These are phyloP conservation scores for Rallus crepitans DNA, from an alignment of 2,797 vertebrate genomes.

Conservation along the genomic window DNA sequence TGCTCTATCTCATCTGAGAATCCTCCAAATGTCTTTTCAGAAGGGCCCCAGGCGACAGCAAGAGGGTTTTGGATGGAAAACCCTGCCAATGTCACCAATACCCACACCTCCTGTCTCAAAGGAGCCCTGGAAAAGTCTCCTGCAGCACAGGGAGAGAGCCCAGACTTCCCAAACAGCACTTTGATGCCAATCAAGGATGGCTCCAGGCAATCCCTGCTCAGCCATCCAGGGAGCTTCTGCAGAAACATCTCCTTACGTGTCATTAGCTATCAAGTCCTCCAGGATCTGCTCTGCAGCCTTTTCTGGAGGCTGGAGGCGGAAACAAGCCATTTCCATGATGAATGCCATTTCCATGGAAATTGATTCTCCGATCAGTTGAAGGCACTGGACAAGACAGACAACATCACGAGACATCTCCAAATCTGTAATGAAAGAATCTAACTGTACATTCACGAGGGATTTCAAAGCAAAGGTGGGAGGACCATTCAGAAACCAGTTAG, in stretches of 20 bases:
- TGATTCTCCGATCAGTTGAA: conserved; percentile 88
- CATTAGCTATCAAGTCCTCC: conserved; percentile 89
- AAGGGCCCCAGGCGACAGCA: not conserved
- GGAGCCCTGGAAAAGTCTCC: not conserved
- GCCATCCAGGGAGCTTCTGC: conserved; percentile 34
- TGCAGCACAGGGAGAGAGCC: not conserved
- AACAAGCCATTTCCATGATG: conserved; percentile 92
- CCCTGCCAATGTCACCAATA: rapidly evolving
- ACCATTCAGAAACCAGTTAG: conserved; percentile 14
- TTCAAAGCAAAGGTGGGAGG: not conserved
- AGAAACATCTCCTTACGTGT: conserved; percentile 83
- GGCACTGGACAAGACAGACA: conserved; percentile 91
- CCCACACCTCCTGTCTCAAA: rapidly evolving
- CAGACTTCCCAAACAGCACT: rapidly evolving
- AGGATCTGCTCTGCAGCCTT: conserved; percentile 90
- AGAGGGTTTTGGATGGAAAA: not conserved
- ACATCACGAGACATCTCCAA: conserved; percentile 87
- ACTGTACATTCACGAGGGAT: conserved; percentile 32
- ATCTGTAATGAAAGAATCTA: conserved; percentile 79
- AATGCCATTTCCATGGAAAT: conserved; percentile 89
- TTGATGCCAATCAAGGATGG: not conserved
- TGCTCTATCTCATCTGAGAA: not conserved
- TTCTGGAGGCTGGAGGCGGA: conserved; percentile 90
- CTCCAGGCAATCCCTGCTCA: not conserved
- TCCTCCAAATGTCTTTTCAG: no score